A percentile compares a stretch with the other conserved stretches of the same genome.
Evolutionary conservation across 2,113 vertebrate genomes (phyloP).

Genomic region (Scytalopus superciliaris): DNA sequence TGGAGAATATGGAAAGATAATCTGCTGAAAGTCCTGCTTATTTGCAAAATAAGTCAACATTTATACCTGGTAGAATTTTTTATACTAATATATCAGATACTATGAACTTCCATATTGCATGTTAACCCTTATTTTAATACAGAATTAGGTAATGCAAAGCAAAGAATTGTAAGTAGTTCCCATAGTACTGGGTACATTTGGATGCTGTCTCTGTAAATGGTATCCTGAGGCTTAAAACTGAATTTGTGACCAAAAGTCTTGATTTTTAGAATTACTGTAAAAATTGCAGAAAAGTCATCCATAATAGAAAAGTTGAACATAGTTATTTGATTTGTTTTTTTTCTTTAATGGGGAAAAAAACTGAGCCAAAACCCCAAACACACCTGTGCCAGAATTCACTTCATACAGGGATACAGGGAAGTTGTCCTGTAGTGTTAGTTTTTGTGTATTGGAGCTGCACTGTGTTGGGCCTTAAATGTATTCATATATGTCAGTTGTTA

Average conservation of each 20-base stretch:
- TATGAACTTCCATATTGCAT: not conserved
- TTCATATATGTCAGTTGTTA: not conserved
- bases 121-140: not conserved
- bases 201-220: not conserved
- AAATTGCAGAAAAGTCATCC: not conserved
- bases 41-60: not conserved
- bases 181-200: not conserved
- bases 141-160: not conserved
- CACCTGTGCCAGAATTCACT: not conserved
- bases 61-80: not conserved
- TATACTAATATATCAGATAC: not conserved
- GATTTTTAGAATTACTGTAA: not conserved
- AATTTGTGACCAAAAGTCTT: not conserved
- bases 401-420: accelerated
- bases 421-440: not conserved
- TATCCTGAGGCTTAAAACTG: not conserved
- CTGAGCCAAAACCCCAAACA: not conserved
- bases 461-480: not conserved
- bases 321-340: not conserved
- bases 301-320: not conserved
- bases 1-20: not conserved
- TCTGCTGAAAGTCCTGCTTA: not conserved
- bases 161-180: not conserved
- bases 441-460: not conserved
- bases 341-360: not conserved